These are phyloP conservation scores for Cottoperca gobio DNA, from an alignment of 2,797 vertebrate genomes.

Conservation along the genomic window DNA sequence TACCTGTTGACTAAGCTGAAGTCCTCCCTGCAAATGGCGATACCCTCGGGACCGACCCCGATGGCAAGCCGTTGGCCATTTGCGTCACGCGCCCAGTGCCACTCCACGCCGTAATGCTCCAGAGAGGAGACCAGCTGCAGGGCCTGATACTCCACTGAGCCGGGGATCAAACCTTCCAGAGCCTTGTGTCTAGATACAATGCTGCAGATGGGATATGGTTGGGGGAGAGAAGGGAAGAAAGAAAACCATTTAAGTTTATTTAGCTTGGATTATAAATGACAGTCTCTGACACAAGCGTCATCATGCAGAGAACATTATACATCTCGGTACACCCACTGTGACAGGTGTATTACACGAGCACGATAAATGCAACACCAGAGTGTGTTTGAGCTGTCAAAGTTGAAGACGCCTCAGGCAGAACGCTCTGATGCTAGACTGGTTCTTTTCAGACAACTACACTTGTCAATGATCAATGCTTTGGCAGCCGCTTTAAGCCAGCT, in stretches of 20 bases:
- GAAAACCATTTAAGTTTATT: background rate
- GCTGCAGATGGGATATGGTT: constrained; percentile 74
- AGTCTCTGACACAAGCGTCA: background rate
- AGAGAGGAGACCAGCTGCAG: constrained; percentile 93
- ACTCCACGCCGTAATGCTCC: constrained; percentile 97
- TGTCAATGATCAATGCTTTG: constrained; percentile 16
- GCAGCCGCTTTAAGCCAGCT: background rate
- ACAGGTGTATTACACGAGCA: constrained; percentile 6
- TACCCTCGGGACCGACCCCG: constrained; percentile 96
- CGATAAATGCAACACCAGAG: background rate
- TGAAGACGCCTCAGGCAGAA: background rate
- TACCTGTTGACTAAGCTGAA: constrained; percentile 94
- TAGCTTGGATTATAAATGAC: background rate
- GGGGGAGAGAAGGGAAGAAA: background rate
- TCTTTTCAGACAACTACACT: constrained; percentile 17
- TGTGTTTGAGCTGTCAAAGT: constrained; percentile 9
- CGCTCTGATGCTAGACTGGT: constrained; percentile 12
- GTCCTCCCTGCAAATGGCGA: constrained; percentile 95
- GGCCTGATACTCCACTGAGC: constrained; percentile 94
- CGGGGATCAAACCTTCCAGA: constrained; percentile 90
- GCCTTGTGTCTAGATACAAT: constrained; percentile 93
- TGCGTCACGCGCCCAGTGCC: constrained; percentile 94
- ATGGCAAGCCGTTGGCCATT: constrained; percentile 91
- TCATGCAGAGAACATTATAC: background rate
- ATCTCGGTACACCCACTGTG: background rate